Base-by-base conservation (phyloP, 2,888 invertebrate species). In the Lottia scabra region DNA sequence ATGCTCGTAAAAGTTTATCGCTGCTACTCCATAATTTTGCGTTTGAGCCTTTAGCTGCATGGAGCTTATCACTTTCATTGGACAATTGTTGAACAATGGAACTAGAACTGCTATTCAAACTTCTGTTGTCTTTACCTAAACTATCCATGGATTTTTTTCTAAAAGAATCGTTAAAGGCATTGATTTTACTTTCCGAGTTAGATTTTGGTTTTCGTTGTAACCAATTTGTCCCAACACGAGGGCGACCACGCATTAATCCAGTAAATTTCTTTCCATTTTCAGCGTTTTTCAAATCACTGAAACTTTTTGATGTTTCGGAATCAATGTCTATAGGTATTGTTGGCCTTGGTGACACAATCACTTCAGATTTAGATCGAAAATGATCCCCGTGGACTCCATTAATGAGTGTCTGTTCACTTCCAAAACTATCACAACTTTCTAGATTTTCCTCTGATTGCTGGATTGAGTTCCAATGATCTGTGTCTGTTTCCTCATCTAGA, bases 151-250 rank as follows among this genome's bases (percentile, higher is more conserved):
- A 80, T 68, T 81, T 81, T 46, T 73, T 75, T 12, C 76, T 63
- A 65, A 80, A 83, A 23, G 79, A 75, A 70, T 82, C 82, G 75
- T 83, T 73, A 72, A 83, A 79, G 26, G 83, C 83, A 63, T 75
- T 76, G 12, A 85, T 79, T 26, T 77, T 80, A 65, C 72, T 78
- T 46, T 73, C 70, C 46, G 78, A 19, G 27, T 23, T 26, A 27
- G 38, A 10, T 27, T n/a, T 27, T n/a, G 65, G n/a, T 27, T 64
- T 38, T 64, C 26, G n/a, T 27, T 64, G 23, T n/a, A 64, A n/a
- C 65, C 65, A 64, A n/a, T 23, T 64, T 13, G 56, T 56, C 1
- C 19, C 13, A 23, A 56, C 56, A 56, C 23, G 23, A 56, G 56
- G 56, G 5, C 56, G 56, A 56, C 56, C 56, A 23, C 56, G 56